Base-by-base conservation (phyloP, 2,888 invertebrate genomes). In the Muschampia plurimacula region DNA sequence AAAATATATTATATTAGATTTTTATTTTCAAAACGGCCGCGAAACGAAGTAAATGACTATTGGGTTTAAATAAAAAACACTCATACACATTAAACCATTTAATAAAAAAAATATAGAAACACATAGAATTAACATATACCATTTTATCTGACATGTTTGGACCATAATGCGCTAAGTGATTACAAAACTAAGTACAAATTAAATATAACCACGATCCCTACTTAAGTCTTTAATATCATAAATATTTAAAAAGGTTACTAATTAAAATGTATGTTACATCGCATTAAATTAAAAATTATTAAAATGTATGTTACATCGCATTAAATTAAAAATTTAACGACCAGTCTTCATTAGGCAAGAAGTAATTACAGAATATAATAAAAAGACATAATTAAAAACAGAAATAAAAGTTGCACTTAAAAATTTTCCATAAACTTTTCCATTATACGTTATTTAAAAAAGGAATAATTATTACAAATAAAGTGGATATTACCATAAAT, bases 41-140 rank as follows among this genome's bases (percentile, higher is more conserved):
- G 32, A 32, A 4, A 32, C 32, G 32, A 32, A 32, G 1, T 32
- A 32, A 32, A 32, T 32, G 32, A 32, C 2, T 4, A 32, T 32
- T 32, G 32, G 32, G 4, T 32, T 32, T 32, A 52, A 72, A 69
- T 66, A 60, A 76, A 76, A 67, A 46, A 22, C 15, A 66, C 22
- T n/a, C 22, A 65, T 77, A 76, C 77, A 77, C 78, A 78, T 79
- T 78, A 80, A 82, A 83, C 81, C 83, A 81, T 87, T 87, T 86
- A 86, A 82, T 82, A 80, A 82, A 82, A 63, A 84, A 85, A 12
- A 84, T 84, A 84, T 87, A 86, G 81, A 84, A 86, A 86, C 78
- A 79, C 80, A 82, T 73, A 79, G 76, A 73, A 75, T 79, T 63
- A 63, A 78, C 76, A n/a, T 15, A 52, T 77, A 80, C 80, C 79